Evolutionary conservation across 2,113 vertebrate species (phyloP).

Genomic region (Paedocypris sp.): DNA sequence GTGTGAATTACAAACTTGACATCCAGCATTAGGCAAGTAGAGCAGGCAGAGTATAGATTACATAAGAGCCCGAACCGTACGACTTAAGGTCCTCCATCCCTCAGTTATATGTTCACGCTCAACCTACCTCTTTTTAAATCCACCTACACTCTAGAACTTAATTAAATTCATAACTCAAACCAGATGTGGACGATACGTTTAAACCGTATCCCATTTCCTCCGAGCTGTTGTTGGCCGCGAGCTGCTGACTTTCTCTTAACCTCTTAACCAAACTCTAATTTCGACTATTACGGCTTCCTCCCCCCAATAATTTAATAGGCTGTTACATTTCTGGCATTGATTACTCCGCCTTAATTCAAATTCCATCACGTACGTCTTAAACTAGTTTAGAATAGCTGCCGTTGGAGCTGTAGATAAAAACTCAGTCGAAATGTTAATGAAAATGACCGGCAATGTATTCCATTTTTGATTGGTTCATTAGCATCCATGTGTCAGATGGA

Average conservation of each 20-base stretch:
- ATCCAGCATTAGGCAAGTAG: too few species aligned
- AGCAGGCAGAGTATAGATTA: too few species aligned
- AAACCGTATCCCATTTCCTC: conserved; percentile 2
- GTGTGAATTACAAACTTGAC: too few species aligned
- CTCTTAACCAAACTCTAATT: not conserved
- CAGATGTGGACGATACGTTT: conserved; percentile 2
- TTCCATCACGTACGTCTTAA: too few species aligned
- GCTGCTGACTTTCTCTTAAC: not conserved
- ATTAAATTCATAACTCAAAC: conserved; percentile 14
- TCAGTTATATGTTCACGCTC: not conserved
- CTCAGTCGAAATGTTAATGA: conserved; percentile 6
- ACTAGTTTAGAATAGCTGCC: too few species aligned
- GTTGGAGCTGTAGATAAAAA: too few species aligned
- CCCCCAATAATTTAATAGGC: too few species aligned
- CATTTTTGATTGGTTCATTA: conserved; percentile 15
- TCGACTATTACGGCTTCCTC: not conserved
- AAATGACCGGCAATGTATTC: conserved; percentile 8
- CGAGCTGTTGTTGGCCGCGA: not conserved
- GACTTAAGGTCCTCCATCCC: not conserved
- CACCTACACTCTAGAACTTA: not conserved
- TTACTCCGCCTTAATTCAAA: too few species aligned
- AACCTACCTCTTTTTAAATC: not conserved
- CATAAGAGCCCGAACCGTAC: not conserved
- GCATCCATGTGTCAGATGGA: not conserved
- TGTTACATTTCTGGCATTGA: too few species aligned